Evolutionary conservation across 2,888 invertebrate species (phyloP).

Genomic region (Netelia fuscicornis): DNA sequence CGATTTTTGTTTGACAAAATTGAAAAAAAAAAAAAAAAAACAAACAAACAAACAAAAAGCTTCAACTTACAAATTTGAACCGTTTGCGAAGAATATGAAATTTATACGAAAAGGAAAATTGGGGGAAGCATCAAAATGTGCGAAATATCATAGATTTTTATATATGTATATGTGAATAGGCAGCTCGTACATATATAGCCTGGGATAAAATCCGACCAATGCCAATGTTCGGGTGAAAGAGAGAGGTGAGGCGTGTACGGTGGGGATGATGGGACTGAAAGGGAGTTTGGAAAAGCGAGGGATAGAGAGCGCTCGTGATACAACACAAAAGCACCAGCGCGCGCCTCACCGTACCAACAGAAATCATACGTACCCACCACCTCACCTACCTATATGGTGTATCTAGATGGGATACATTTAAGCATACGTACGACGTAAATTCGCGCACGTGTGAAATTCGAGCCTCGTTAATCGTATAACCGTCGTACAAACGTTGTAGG

Average conservation of each 20-base stretch:
- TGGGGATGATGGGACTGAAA: constrained; percentile 47
- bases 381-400: not conserved
- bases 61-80: no score
- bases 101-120: no score
- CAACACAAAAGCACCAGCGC: constrained; percentile 25
- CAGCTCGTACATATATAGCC: no score
- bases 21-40: no score
- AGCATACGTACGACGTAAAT: not conserved
- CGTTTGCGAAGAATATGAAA: no score
- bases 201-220: no score
- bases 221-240: not conserved
- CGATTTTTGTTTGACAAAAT: not conserved
- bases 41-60: no score
- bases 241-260: constrained; percentile 27
- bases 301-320: constrained; percentile 45
- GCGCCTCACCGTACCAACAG: constrained; percentile 1
- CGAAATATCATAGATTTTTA: not conserved
- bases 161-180: no score
- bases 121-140: not conserved
- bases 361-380: constrained; percentile 5
- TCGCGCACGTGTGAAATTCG: constrained; percentile 74
- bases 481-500: constrained; percentile 57
- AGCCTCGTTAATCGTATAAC: constrained; percentile 80
- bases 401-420: constrained; percentile 7
- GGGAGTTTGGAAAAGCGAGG: constrained; percentile 39